Evolutionary conservation across 2,113 vertebrate genomes (phyloP).

Genomic region (Eclectus roratus): DNA sequence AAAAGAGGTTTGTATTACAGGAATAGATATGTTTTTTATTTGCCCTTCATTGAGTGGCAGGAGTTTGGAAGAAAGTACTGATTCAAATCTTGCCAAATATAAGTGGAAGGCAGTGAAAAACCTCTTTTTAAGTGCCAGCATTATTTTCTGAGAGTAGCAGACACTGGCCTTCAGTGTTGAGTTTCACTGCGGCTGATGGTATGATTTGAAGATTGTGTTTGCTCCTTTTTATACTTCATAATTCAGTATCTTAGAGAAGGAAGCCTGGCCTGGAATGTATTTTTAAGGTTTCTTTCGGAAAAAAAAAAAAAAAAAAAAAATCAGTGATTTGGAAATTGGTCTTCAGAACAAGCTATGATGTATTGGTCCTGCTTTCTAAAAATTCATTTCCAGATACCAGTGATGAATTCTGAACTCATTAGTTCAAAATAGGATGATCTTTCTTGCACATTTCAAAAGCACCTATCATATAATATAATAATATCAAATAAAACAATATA

Average conservation of each 20-base stretch:
- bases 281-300: background rate
- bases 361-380: background rate
- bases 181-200: constrained; percentile 12
- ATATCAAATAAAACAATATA: background rate
- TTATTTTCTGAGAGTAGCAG: constrained; percentile 2
- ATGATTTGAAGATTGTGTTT: constrained; percentile 23
- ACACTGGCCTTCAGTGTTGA: constrained; percentile 13
- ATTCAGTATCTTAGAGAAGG: constrained; percentile 5
- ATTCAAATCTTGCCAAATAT: constrained; percentile 17
- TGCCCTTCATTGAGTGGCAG: constrained; percentile 27
- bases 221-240: background rate
- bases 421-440: background rate
- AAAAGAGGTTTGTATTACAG: constrained; percentile 49
- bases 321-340: background rate
- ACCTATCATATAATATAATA: background rate
- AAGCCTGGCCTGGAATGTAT: constrained; percentile 37
- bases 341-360: background rate
- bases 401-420: background rate
- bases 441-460: background rate
- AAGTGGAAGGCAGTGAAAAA: constrained; percentile 31
- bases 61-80: constrained; percentile 23
- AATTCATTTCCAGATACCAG: background rate
- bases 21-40: constrained; percentile 59
- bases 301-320: background rate
- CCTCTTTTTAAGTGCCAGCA: background rate